A percentile compares a stretch with the other conserved stretches of the same genome.
Evolutionary conservation across 2,113 vertebrate species (phyloP).

Genomic region (Chrysochloris asiatica): DNA sequence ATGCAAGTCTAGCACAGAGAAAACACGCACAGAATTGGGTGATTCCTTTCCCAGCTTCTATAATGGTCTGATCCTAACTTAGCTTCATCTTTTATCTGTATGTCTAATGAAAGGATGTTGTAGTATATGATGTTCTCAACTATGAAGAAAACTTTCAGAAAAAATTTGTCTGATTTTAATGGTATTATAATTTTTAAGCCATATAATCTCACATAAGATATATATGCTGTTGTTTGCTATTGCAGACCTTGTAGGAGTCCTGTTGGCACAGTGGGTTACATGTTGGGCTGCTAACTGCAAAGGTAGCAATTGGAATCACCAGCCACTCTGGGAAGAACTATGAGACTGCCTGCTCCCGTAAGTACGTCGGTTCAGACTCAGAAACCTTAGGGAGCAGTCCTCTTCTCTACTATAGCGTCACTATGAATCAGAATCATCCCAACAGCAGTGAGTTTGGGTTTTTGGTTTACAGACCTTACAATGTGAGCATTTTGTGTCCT

Average conservation of each 20-base stretch:
- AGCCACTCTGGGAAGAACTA: too few species aligned
- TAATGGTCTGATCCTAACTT: not conserved
- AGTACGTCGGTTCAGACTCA: too few species aligned
- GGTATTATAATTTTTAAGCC: conserved; percentile 17
- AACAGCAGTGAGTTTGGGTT: too few species aligned
- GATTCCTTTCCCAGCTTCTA: not conserved
- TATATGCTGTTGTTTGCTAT: not conserved
- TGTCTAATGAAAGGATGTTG: not conserved
- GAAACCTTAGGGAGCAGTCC: too few species aligned
- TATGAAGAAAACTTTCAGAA: not conserved
- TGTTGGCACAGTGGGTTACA: too few species aligned
- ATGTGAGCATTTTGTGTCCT: not conserved
- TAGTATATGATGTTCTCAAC: not conserved
- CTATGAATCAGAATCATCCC: too few species aligned
- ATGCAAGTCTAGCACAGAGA: not conserved
- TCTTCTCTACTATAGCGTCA: too few species aligned
- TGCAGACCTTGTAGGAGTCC: not conserved
- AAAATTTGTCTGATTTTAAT: not conserved
- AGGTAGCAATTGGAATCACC: too few species aligned
- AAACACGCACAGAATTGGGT: not conserved
- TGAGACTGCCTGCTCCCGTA: too few species aligned
- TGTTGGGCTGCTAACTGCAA: too few species aligned
- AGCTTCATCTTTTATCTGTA: not conserved
- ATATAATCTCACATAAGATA: not conserved
- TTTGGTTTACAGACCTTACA: not conserved